phyloP scores from a whole-genome alignment of 1,140 invertebrate species.

The Leptinotarsa texana region DNA sequence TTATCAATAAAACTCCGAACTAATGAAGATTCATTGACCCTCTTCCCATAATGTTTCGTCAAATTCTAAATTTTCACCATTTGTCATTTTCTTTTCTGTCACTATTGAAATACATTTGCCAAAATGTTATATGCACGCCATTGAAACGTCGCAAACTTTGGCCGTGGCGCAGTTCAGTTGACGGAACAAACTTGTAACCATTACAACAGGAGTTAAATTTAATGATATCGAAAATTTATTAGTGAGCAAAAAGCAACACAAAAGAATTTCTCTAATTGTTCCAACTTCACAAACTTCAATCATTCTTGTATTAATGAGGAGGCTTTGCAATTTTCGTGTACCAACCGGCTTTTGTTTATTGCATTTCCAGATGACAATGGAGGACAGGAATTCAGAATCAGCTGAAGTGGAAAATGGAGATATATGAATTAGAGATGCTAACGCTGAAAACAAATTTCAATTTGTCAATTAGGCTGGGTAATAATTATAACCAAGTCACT shows the following conservation, averaged over 20 bases:
- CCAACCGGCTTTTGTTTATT: slow-evolving; percentile 14
- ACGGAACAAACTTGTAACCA: slow-evolving; percentile 39
- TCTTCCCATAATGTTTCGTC: no score
- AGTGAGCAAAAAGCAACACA: slow-evolving; percentile 36
- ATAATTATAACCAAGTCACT: no score
- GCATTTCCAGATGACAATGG: neutral
- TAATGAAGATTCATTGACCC: no score
- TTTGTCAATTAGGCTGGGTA: no score
- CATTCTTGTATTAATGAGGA: slow-evolving; percentile 27
- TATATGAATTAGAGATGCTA: neutral
- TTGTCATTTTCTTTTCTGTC: neutral
- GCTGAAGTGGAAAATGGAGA: neutral
- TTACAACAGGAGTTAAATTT: slow-evolving; percentile 42
- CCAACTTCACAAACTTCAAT: slow-evolving; percentile 24
- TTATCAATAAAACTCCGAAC: no score
- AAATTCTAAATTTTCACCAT: no score
- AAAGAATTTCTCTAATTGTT: slow-evolving; percentile 27
- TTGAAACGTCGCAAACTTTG: slow-evolving; percentile 12
- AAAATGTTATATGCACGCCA: neutral
- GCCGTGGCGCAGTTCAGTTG: slow-evolving; percentile 14
- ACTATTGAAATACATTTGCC: neutral
- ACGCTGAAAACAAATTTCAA: neutral
- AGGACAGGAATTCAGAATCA: neutral
- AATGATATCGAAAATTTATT: slow-evolving; percentile 42
- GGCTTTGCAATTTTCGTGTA: slow-evolving; percentile 22